phyloP scores from a whole-genome alignment of 2,113 vertebrate genomes.

The Scolopax mira region DNA sequence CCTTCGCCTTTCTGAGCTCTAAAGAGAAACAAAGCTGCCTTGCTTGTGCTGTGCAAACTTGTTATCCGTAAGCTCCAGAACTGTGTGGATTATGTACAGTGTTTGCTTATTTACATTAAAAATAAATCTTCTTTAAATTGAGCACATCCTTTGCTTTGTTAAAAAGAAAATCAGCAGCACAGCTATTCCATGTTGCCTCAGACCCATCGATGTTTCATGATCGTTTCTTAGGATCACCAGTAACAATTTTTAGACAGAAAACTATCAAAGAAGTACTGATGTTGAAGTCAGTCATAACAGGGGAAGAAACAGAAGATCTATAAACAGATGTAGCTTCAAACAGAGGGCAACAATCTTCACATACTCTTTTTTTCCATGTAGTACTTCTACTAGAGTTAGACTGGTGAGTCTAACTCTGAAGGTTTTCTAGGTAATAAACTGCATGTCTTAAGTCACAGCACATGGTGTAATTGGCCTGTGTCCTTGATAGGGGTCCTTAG shows the following conservation, averaged over 20 bases:
- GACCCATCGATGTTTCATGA: not conserved
- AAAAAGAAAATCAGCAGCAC: not conserved
- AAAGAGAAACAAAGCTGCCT: constrained; percentile 20
- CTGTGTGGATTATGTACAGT: not conserved
- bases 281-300: not conserved
- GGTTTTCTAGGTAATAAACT: not conserved
- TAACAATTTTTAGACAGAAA: not conserved
- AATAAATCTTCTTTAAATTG: not conserved
- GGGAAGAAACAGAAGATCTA: not conserved
- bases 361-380: not conserved
- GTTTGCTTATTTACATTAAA: constrained; percentile 1
- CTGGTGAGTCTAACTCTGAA: not conserved
- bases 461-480: not conserved
- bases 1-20: constrained; percentile 29
- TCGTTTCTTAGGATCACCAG: not conserved
- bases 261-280: not conserved
- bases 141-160: not conserved
- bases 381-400: too few relatives aligned
- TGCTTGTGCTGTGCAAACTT: constrained; percentile 2
- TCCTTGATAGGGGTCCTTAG: not conserved
- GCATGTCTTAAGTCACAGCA: not conserved
- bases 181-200: not conserved
- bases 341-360: not conserved
- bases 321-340: not conserved
- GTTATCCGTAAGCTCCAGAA: not conserved